phyloP scores from a whole-genome alignment of 2,113 vertebrate genomes.

The Etia nguti region DNA sequence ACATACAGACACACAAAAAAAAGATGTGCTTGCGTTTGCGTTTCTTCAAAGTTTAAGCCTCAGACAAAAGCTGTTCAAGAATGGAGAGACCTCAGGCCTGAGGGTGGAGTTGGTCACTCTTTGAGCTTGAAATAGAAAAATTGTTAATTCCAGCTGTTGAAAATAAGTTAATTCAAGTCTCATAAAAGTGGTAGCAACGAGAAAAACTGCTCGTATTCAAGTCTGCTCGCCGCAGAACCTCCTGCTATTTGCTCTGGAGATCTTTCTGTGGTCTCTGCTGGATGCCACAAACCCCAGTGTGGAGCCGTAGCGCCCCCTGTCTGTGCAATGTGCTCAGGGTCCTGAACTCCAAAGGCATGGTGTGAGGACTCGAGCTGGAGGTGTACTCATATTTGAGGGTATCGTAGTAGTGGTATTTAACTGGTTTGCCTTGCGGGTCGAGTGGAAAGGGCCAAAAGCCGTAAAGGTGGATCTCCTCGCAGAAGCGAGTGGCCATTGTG shows the following conservation, averaged over 20 bases:
- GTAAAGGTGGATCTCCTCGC: slow-evolving; percentile 91
- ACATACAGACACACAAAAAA: background rate
- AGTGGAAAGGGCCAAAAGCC: slow-evolving; percentile 94
- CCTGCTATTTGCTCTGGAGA: background rate
- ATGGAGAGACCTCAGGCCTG: background rate
- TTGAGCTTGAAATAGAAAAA: slow-evolving; percentile 16
- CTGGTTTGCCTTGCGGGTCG: slow-evolving; percentile 80
- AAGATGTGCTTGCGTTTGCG: background rate
- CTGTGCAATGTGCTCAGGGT: slow-evolving; percentile 87
- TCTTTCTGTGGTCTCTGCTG: background rate
- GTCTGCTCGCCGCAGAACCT: background rate
- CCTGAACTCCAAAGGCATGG: slow-evolving; percentile 97
- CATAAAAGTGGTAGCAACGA: background rate
- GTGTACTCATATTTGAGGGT: slow-evolving; percentile 89
- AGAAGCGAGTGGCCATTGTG: slow-evolving; percentile 94
- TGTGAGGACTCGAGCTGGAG: slow-evolving; percentile 89
- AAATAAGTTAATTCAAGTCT: slow-evolving; percentile 28
- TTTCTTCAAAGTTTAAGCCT: background rate
- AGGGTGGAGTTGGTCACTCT: background rate
- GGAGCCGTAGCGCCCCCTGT: slow-evolving; percentile 91
- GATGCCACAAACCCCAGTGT: slow-evolving; percentile 79
- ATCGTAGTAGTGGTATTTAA: slow-evolving; percentile 98
- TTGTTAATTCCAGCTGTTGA: background rate
- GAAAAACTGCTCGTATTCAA: background rate
- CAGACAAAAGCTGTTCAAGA: background rate